These are phyloP conservation scores for Acrocephalus kingi DNA, from an alignment of 2,113 vertebrate species.

Conservation along the genomic window DNA sequence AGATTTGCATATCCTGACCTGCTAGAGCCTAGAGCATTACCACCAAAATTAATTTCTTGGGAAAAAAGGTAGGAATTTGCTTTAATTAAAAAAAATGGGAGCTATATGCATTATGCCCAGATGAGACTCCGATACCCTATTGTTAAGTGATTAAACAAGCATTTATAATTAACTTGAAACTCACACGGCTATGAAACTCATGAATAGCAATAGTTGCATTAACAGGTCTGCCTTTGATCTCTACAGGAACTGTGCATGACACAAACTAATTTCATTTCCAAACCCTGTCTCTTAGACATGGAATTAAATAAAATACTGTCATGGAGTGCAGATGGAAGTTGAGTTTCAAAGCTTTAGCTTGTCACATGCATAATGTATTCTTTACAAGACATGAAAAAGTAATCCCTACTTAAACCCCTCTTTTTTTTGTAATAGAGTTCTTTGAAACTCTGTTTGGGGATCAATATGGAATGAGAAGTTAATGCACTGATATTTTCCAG, in stretches of 20 bases:
- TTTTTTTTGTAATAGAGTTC: not conserved
- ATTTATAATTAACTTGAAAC: slow-evolving; percentile 66
- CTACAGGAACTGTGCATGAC: slow-evolving; percentile 31
- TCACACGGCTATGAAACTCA: slow-evolving; percentile 9
- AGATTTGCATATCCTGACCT: slow-evolving; percentile 23
- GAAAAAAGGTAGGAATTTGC: slow-evolving; percentile 40
- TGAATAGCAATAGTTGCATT: slow-evolving; percentile 65
- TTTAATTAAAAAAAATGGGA: slow-evolving; percentile 54
- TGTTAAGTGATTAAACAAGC: slow-evolving; percentile 58
- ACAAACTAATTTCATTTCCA: slow-evolving; percentile 48
- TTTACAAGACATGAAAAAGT: slow-evolving; percentile 28
- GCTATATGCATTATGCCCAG: slow-evolving; percentile 26
- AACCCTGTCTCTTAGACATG: slow-evolving; percentile 7
- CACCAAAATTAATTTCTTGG: slow-evolving; percentile 46
- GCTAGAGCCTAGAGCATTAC: slow-evolving; percentile 7
- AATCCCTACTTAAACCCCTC: not conserved
- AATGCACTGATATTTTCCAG: slow-evolving; percentile 2
- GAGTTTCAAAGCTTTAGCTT: slow-evolving; percentile 42
- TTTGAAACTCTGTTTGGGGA: slow-evolving; percentile 33
- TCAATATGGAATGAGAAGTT: slow-evolving; percentile 26
- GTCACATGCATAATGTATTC: not conserved
- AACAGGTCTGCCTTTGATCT: slow-evolving; percentile 57
- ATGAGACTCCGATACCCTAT: slow-evolving; percentile 41
- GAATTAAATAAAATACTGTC: slow-evolving; percentile 23
- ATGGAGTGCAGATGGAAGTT: not conserved